Evolutionary conservation across 2,888 invertebrate genomes (phyloP), one percentile per base, ranked within the genome.

Genomic region (Gortyna flavago): DNA sequence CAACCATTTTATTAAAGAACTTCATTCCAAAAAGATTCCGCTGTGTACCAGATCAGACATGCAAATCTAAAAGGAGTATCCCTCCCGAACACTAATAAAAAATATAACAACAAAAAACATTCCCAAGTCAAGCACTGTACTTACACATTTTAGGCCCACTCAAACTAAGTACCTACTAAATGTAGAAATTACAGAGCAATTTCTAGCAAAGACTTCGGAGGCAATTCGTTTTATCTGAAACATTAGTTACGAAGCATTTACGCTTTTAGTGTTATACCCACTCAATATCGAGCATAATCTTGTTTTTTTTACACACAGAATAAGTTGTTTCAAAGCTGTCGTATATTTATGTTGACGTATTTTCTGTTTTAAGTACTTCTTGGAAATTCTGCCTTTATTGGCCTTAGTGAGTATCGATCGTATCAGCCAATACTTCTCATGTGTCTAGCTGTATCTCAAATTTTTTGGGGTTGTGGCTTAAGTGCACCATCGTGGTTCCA

Each of bases 191-290:
- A 92, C 91, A 88, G 87, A 89, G 90, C 90, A 92, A 90, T 92
- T 91, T 91, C 91, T 91, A 91, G 87, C 89, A 82, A 89, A 89
- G 90, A 90, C 88, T 90, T 91, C 81, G 85, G 85, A 81, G 88
- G 91, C 89, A 87, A 92, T 94, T 93, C 86, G 88, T 93, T 94
- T 94, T 91, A 93, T 92, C 91, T 85, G 85, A 88, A 88, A 89
- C 91, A 90, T 89, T 90, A 88, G 87, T 87, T 89, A 85, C 83
- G 89, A 90, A 90, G 88, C 80, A 88, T 79, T 77, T 65, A 73
- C 80, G 77, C 83, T 81, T 65, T 77, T 73, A 75, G 32, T 72
- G 68, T 79, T 82, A 82, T 76, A 67, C 51, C 77, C 78, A 81
- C 89, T 87, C 88, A 81, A 85, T 85, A 80, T 72, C 67, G 38